phyloP scores from a whole-genome alignment of 2,888 invertebrate species.

The Lampropteryx suffumata region DNA sequence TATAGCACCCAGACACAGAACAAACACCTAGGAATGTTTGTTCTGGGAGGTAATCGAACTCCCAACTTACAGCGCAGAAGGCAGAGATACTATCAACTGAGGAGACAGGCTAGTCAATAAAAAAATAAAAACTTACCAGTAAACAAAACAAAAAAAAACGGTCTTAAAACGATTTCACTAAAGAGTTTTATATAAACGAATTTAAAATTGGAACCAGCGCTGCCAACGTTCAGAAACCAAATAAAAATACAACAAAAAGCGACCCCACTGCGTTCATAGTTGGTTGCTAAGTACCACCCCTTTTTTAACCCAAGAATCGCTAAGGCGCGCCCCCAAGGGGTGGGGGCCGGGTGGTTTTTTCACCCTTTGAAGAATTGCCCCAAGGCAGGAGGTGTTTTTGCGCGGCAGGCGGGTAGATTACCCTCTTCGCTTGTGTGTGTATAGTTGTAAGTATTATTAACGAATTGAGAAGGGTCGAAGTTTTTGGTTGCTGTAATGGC shows the following conservation, averaged over 20 bases:
- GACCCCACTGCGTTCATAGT: slow-evolving; percentile 54
- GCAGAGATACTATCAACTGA: no score
- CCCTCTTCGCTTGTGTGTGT: slow-evolving; percentile 52
- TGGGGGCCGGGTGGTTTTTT: slow-evolving; percentile 64
- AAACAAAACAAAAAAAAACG: background rate
- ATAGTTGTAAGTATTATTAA: slow-evolving; percentile 70
- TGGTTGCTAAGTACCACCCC: slow-evolving; percentile 80
- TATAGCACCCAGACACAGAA: no score
- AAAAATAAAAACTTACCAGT: slow-evolving; percentile 5
- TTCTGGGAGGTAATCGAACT: no score
- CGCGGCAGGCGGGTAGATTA: slow-evolving; percentile 48
- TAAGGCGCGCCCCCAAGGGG: slow-evolving; percentile 69
- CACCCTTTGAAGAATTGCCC: slow-evolving; percentile 82
- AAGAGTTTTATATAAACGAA: slow-evolving; percentile 13
- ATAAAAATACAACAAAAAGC: slow-evolving; percentile 61
- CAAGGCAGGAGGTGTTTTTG: slow-evolving; percentile 72
- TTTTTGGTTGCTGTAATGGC: slow-evolving; percentile 59
- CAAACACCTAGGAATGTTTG: no score
- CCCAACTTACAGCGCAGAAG: no score
- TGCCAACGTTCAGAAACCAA: slow-evolving; percentile 41
- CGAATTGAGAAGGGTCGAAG: slow-evolving; percentile 75
- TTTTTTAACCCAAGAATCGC: slow-evolving; percentile 81
- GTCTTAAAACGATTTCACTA: background rate
- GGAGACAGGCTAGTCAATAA: no score
- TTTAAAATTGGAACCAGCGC: slow-evolving; percentile 40